Percentiles rank a stretch among this genome's conserved stretches.
These are phyloP conservation scores for Ceratina japonica DNA, from an alignment of 1,140 invertebrate species.

Conservation along the genomic window DNA sequence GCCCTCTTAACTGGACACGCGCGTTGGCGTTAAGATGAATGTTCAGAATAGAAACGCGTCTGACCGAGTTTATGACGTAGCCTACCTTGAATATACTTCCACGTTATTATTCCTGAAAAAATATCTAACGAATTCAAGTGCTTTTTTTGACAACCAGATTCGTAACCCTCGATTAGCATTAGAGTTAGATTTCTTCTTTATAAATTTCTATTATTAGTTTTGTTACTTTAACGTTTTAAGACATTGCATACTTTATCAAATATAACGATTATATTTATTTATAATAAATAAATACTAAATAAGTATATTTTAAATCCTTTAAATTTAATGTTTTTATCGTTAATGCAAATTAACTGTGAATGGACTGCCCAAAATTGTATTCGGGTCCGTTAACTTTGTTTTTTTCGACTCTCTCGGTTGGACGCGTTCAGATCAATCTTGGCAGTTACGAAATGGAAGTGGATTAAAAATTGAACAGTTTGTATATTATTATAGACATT, in stretches of 20 bases:
- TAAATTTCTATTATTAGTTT: too few relatives aligned
- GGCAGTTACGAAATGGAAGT: background rate
- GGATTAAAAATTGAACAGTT: slow-evolving; percentile 13
- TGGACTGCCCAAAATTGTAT: background rate
- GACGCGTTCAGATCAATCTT: background rate
- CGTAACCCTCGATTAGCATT: too few relatives aligned
- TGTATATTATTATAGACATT: slow-evolving; percentile 28
- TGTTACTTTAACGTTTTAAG: too few relatives aligned
- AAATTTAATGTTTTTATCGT: background rate
- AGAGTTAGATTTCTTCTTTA: too few relatives aligned
- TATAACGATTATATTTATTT: too few relatives aligned
- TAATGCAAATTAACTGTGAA: background rate
- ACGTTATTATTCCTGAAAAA: background rate
- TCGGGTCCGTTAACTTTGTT: background rate
- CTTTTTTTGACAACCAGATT: too few relatives aligned
- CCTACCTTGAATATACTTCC: background rate
- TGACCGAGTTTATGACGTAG: slow-evolving; percentile 12
- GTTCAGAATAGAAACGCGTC: slow-evolving; percentile 7
- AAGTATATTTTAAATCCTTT: too few relatives aligned
- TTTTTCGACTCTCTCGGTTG: background rate
- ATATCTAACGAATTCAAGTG: too few relatives aligned
- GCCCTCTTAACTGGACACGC: too few relatives aligned
- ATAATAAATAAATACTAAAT: too few relatives aligned
- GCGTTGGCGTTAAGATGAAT: slow-evolving; percentile 18
- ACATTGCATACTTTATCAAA: too few relatives aligned